These are phyloP conservation scores for Benthochromis sp. DNA, from an alignment of 2,113 vertebrate species.

Conservation along the genomic window DNA sequence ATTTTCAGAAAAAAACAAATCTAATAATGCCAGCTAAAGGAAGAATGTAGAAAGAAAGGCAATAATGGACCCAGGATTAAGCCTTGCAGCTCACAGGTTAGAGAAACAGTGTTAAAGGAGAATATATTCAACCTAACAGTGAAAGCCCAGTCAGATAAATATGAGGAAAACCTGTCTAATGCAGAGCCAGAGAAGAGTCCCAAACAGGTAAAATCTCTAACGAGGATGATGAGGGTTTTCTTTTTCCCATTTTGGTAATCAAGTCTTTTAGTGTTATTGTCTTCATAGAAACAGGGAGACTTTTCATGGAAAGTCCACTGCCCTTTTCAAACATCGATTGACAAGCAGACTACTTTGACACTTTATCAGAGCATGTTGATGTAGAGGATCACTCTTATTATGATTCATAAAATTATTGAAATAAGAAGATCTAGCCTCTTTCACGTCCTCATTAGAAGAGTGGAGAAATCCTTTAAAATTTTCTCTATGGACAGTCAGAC, in stretches of 20 bases:
- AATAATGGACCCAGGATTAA: background rate
- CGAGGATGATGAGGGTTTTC: background rate
- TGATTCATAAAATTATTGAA: accelerated
- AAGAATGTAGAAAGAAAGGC: background rate
- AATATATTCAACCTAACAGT: background rate
- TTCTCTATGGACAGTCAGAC: background rate
- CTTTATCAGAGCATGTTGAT: background rate
- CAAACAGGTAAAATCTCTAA: background rate
- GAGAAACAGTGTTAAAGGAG: background rate
- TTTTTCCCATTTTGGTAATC: background rate
- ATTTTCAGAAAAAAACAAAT: background rate
- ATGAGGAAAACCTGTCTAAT: background rate
- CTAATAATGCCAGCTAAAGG: background rate
- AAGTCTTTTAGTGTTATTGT: background rate
- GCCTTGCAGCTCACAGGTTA: background rate
- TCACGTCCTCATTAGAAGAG: background rate
- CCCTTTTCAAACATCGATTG: background rate
- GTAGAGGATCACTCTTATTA: background rate
- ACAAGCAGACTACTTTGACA: background rate
- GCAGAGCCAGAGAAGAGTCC: background rate
- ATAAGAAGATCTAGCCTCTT: background rate
- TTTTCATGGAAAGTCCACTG: background rate
- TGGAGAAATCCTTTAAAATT: background rate
- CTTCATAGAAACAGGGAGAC: background rate
- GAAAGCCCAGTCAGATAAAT: background rate